phyloP scores from a whole-genome alignment of 2,888 invertebrate species.

The Monochamus alternatus region DNA sequence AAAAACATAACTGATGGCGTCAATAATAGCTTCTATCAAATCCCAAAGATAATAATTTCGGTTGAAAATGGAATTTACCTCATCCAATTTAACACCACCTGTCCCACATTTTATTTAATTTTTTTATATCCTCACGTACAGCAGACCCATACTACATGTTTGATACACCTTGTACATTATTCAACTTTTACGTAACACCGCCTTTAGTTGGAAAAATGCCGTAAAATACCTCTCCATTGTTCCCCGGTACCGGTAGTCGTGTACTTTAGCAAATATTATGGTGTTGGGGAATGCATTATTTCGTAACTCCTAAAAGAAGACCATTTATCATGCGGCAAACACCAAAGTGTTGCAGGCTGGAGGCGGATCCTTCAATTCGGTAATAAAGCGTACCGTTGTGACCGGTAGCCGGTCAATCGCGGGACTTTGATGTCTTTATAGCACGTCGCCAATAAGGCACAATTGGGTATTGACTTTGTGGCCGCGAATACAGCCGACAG shows the following conservation, averaged over 20 bases:
- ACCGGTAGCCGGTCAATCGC: slow-evolving; percentile 35
- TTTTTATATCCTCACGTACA: too few species aligned
- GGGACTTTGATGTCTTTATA: slow-evolving; percentile 41
- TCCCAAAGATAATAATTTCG: too few species aligned
- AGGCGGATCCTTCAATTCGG: slow-evolving; percentile 14
- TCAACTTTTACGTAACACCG: not conserved
- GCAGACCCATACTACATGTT: too few species aligned
- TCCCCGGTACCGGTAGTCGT: slow-evolving; percentile 20
- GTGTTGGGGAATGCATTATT: slow-evolving; percentile 24
- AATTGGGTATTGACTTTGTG: slow-evolving; percentile 37
- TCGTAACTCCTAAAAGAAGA: slow-evolving; percentile 17
- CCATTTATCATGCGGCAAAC: slow-evolving; percentile 32
- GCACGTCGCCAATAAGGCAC: slow-evolving; percentile 16
- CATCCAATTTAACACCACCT: too few species aligned
- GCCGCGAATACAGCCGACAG: not conserved
- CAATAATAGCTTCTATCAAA: too few species aligned
- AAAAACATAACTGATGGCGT: too few species aligned
- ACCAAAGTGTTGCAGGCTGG: slow-evolving; percentile 3
- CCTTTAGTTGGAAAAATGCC: not conserved
- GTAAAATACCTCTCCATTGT: not conserved
- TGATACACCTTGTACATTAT: not conserved
- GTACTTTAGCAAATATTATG: slow-evolving; percentile 36
- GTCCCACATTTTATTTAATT: too few species aligned
- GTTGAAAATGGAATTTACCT: too few species aligned
- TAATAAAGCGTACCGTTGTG: slow-evolving; percentile 15